Conservation (phyloP, 2,113 vertebrate species). For the Cathartes aura region DNA sequence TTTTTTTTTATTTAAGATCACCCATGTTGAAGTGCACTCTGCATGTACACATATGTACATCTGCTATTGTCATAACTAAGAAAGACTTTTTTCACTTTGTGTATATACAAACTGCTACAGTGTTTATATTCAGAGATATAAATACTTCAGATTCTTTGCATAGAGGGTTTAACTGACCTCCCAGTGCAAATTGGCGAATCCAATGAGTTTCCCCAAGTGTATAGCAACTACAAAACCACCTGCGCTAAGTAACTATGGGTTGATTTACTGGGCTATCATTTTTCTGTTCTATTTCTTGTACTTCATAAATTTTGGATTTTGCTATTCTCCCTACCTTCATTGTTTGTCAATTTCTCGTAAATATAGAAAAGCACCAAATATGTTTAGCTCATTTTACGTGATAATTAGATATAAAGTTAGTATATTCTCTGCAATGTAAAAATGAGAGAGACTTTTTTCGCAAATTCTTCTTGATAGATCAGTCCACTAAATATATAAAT, state of each 20-base stretch:
- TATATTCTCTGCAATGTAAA: background rate
- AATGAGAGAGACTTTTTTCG: background rate
- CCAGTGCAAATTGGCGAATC: background rate
- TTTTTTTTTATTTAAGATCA: background rate
- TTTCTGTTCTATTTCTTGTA: constrained; percentile 15
- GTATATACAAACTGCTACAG: background rate
- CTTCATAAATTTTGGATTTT: background rate
- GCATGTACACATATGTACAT: background rate
- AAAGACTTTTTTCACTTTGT: background rate
- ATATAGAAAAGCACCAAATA: background rate
- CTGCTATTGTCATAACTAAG: background rate
- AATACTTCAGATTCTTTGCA: background rate
- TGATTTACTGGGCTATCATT: background rate
- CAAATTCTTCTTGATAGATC: background rate
- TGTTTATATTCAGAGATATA: background rate
- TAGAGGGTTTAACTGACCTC: background rate
- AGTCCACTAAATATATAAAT: background rate
- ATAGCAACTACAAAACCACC: background rate
- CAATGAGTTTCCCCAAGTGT: background rate
- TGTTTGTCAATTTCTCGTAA: background rate
- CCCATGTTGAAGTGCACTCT: rapidly evolving
- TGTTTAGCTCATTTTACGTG: background rate
- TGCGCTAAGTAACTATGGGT: background rate
- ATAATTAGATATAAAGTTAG: background rate
- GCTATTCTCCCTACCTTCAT: background rate